Conservation (phyloP, 1,140 invertebrate genomes). For the Steinernema feltiae region DNA sequence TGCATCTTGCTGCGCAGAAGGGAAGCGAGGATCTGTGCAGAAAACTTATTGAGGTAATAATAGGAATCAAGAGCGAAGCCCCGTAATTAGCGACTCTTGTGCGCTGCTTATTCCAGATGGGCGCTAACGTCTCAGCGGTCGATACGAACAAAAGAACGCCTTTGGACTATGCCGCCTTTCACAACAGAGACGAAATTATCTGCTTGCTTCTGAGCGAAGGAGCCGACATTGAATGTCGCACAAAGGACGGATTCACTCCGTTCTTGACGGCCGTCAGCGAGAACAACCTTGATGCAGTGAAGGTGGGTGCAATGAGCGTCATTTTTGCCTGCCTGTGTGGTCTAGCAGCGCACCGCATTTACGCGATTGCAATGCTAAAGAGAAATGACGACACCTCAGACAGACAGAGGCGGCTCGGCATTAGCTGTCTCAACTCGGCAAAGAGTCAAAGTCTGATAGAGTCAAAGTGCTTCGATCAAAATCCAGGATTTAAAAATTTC, state of each 20-base stretch:
- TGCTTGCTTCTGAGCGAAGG: neutral
- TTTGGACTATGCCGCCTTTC: neutral
- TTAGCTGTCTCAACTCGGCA: too few species aligned
- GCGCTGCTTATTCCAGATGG: neutral
- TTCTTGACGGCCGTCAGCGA: neutral
- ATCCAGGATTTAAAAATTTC: too few species aligned
- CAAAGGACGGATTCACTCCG: neutral
- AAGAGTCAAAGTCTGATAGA: too few species aligned
- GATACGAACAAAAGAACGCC: neutral
- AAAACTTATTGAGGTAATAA: constrained; percentile 58
- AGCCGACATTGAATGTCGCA: neutral
- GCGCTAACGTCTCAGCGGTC: neutral
- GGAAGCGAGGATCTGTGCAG: constrained; percentile 59
- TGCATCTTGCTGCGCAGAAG: constrained; percentile 59
- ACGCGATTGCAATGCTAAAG: too few species aligned
- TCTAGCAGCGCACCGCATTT: too few species aligned
- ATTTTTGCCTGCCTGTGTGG: neutral
- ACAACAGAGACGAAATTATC: neutral
- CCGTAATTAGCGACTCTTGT: neutral
- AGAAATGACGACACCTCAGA: too few species aligned
- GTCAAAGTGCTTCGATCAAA: too few species aligned
- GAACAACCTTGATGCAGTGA: neutral
- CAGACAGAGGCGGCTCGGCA: too few species aligned
- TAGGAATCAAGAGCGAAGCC: constrained; percentile 49
- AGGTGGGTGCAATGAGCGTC: neutral